Base-by-base conservation (phyloP, 1,140 invertebrate genomes). In the Aphelenchoides fujianensis region DNA sequence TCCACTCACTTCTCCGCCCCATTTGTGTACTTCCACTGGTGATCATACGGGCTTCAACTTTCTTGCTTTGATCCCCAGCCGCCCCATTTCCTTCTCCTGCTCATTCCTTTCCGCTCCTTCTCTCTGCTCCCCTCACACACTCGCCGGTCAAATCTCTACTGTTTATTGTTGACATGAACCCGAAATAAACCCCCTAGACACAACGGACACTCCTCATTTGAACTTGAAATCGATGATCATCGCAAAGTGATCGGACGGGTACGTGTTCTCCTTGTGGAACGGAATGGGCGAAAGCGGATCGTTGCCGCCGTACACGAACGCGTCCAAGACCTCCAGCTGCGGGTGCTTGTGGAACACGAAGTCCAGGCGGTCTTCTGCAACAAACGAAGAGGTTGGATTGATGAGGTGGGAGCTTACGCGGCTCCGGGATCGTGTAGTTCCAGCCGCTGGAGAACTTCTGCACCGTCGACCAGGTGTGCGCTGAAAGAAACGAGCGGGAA, bases 351-450 rank as follows among this genome's bases (percentile, higher is more conserved):
- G 32, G 57, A 68, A 7, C 34, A 69, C 32, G n/a, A 69, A 67
- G 3, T 69, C 67, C 16, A 69, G 19, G 16, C 67, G 67, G 34
- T 69, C 67, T 69, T 69, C 57, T 2, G 67, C 57, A 67, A 67
- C 67, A 12, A 2, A 31, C n/a, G 12, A 1, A 66, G 53, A 59
- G n/a, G n/a, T n/a, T n/a, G n/a, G n/a, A 59, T 19, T 5, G 34
- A 59, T 59, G 55, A 5, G 5, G 28, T 5, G 34, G 7, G 7
- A 59, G 23, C 19, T 16, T 19, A 59, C 7, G 34, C 5, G 79
- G 76, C 34, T 76, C 79, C n/a, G 79, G 76, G 57, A 79, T 81
- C n/a, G 76, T 75, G 37, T 73, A 79, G n/a, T 77, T 69, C 79
- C 79, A 80, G 19, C 77, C 79, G 9, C 57, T 19, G 2, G 37